Evolutionary conservation across 2,797 vertebrate species (phyloP), one percentile per base, ranked within the genome.

Genomic region (Pangasius djambal): DNA sequence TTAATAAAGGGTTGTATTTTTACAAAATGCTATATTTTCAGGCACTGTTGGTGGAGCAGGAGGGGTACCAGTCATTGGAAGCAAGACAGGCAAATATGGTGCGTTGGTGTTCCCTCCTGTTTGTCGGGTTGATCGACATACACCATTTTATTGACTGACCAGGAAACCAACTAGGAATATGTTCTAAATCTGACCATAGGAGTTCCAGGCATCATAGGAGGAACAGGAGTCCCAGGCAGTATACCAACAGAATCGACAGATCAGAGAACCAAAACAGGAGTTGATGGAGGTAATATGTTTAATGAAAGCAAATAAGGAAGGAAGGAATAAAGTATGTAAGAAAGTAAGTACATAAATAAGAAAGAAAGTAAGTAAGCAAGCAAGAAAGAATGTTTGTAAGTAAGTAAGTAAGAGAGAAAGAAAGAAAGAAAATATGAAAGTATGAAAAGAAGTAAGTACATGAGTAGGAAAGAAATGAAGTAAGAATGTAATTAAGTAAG

Each of bases 21-120:
- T 40, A 65, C 28, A 50, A 65, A 50, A 65, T 37, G 6, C 6
- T 57, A 20, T 74, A 69, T 86, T 86, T 86, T 65, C 25, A 86
- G 87, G 67, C 18, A 70, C 72, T 25, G 77, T 65, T 77, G 86
- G 83, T 89, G 83, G 84, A 25, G 50, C 87, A 48, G 88, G 79
- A 86, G 88, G 85, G 3, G 55, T 86, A 81, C 75, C 88, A 81
- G 89, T 34, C 34, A 85, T 84, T 70, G 89, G 86, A 84, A 85
- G 78, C 84, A 88, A 90, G 65, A 61, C 87, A 85, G 88, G 87
- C 79, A 89, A 89, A 90, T 84, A 75, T 55, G 77, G 90, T 92
- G n/a, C 28, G 82, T 59, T 82, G 55, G 52, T 37, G 34, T 81
- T 34, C 28, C 16, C 15, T 52, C 28, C 6, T 78, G 44, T 57